Conservation (phyloP, 2,888 invertebrate species). For the Hyalella azteca region DNA sequence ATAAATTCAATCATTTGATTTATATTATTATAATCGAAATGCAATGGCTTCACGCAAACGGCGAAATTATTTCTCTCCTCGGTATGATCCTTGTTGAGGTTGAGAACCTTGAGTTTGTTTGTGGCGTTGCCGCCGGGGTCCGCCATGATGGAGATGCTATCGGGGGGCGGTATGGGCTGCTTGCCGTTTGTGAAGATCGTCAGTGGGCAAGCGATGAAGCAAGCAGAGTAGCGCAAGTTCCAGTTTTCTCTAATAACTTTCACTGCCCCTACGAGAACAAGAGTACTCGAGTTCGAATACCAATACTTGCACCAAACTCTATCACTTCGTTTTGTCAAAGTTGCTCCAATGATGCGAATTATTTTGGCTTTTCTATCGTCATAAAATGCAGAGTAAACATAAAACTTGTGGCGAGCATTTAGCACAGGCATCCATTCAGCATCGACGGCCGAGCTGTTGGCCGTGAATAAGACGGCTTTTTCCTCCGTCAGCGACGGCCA, state of each 20-base stretch:
- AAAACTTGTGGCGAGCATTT: conserved; percentile 72
- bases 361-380: conserved; percentile 67
- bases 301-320: conserved; percentile 66
- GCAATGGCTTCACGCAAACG: conserved; percentile 88
- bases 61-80: conserved; percentile 62
- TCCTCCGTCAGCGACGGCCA: conserved; percentile 18
- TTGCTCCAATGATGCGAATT: conserved; percentile 84
- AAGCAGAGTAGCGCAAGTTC: conserved; percentile 85
- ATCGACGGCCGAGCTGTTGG: conserved; percentile 57
- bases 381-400: conserved; percentile 88
- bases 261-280: conserved; percentile 59
- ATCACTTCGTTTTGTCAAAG: conserved; percentile 84
- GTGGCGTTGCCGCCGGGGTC: conserved; percentile 65
- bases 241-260: conserved; percentile 88
- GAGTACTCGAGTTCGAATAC: conserved; percentile 56
- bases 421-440: conserved; percentile 62
- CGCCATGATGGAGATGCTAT: conserved; percentile 74
- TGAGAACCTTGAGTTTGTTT: conserved; percentile 72
- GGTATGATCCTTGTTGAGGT: conserved; percentile 65
- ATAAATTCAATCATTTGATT: conserved; percentile 87
- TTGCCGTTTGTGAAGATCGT: conserved; percentile 56
- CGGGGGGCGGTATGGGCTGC: conserved; percentile 64
- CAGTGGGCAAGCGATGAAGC: conserved; percentile 76
- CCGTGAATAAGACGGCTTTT: conserved; percentile 46
- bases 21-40: conserved; percentile 84